Evolutionary conservation across 2,888 invertebrate species (phyloP).

Genomic region (Lycia hirtaria): DNA sequence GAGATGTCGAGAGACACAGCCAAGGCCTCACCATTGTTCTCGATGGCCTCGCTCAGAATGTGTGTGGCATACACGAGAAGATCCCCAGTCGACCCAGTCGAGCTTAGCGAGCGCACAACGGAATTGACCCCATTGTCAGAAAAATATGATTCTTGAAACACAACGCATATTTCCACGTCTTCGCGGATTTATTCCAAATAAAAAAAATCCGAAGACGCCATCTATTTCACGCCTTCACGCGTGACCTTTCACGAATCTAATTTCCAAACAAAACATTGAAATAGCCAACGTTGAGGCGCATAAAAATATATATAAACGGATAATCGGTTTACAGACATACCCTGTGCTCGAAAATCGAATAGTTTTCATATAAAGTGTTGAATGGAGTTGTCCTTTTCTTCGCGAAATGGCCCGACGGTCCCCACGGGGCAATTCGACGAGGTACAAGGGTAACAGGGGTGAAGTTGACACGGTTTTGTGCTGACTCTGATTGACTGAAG

Average conservation of each 20-base stretch:
- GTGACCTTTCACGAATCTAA: slow-evolving; percentile 29
- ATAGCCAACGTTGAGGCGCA: slow-evolving; percentile 27
- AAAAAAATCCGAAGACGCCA: not conserved
- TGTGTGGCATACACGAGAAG: too few species aligned
- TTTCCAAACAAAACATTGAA: slow-evolving; percentile 35
- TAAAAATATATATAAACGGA: slow-evolving; percentile 38
- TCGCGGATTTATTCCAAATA: too few species aligned
- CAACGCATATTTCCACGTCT: too few species aligned
- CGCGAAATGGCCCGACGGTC: slow-evolving; percentile 22
- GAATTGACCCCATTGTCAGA: too few species aligned
- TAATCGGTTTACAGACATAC: slow-evolving; percentile 38
- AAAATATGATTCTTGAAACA: too few species aligned
- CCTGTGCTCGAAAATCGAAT: slow-evolving; percentile 40
- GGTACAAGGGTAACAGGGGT: slow-evolving; percentile 30
- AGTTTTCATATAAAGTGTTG: slow-evolving; percentile 53
- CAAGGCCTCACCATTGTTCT: too few species aligned
- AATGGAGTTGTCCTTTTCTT: slow-evolving; percentile 40
- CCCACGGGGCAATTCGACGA: slow-evolving; percentile 30
- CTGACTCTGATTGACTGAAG: slow-evolving; percentile 44
- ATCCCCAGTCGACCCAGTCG: too few species aligned
- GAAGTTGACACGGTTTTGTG: slow-evolving; percentile 35
- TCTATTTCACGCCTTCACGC: not conserved
- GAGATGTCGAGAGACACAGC: too few species aligned
- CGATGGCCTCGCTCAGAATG: too few species aligned
- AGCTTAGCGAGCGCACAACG: too few species aligned